Percentiles rank a stretch among this genome's conserved stretches.
phyloP scores from a whole-genome alignment of 2,797 vertebrate species.

The Anniella stebbinsi region DNA sequence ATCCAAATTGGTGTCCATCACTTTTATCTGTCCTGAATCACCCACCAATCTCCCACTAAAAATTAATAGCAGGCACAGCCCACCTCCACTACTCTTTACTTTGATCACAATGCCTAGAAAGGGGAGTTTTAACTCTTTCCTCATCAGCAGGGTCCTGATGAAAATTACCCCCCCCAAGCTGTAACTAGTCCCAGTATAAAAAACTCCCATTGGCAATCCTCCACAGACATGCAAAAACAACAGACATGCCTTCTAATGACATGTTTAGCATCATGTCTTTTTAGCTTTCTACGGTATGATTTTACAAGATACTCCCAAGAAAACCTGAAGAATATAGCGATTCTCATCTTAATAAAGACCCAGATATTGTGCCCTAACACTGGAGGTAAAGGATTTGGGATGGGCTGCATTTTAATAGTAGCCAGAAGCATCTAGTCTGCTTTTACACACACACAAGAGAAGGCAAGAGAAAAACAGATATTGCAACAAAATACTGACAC shows the following conservation, averaged over 20 bases:
- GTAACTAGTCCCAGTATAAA: background rate
- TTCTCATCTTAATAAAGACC: background rate
- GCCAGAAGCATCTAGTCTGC: background rate
- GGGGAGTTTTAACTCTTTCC: background rate
- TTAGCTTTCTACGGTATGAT: background rate
- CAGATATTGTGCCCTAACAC: background rate
- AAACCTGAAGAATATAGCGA: background rate
- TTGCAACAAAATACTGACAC: background rate
- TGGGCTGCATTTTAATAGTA: background rate
- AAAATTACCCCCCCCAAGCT: background rate
- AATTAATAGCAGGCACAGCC: background rate
- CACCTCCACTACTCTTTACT: background rate
- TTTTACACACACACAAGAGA: conserved; percentile 13
- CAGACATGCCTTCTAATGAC: background rate
- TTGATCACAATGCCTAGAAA: background rate
- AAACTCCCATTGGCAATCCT: background rate
- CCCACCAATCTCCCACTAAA: background rate
- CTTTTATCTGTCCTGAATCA: background rate
- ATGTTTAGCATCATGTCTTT: background rate
- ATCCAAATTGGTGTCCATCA: too few relatives aligned
- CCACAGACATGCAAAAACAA: background rate
- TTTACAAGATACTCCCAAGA: conserved; percentile 25
- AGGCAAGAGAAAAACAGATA: background rate
- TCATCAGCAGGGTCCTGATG: too few relatives aligned
- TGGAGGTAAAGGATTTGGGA: conserved; percentile 25